These are phyloP conservation scores for Galago senegalensis DNA, from an alignment of 2,797 vertebrate species.

Conservation along the genomic window DNA sequence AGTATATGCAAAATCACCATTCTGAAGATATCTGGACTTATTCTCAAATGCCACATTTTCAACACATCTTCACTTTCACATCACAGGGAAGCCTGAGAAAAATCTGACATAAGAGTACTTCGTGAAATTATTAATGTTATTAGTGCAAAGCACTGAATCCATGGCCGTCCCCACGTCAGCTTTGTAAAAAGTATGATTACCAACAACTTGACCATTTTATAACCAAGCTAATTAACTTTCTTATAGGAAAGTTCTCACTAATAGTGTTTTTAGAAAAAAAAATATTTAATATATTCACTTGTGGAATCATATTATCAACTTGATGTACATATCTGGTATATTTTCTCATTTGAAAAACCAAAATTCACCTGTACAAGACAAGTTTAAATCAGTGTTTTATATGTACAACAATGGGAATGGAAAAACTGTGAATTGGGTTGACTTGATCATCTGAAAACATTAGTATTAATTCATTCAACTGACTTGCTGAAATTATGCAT, in stretches of 20 bases:
- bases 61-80: not conserved
- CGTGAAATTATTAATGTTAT: not conserved
- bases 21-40: not conserved
- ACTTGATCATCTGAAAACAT: not conserved
- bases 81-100: not conserved
- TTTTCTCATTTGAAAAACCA: not conserved
- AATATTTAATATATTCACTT: not conserved
- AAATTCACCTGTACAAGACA: not conserved
- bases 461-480: not conserved
- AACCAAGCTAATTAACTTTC: not conserved
- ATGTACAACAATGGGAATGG: not conserved
- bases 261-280: not conserved
- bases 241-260: not conserved
- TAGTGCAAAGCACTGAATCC: not conserved
- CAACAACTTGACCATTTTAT: not conserved
- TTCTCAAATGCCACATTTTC: not conserved
- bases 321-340: not conserved
- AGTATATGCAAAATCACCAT: not conserved
- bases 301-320: not conserved
- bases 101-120: not conserved
- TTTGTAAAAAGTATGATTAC: not conserved
- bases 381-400: not conserved
- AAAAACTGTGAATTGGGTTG: not conserved
- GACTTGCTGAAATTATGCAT: not conserved
- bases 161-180: not conserved